Base-by-base conservation (phyloP, 2,888 invertebrate species). In the Meiosimyza decipiens region DNA sequence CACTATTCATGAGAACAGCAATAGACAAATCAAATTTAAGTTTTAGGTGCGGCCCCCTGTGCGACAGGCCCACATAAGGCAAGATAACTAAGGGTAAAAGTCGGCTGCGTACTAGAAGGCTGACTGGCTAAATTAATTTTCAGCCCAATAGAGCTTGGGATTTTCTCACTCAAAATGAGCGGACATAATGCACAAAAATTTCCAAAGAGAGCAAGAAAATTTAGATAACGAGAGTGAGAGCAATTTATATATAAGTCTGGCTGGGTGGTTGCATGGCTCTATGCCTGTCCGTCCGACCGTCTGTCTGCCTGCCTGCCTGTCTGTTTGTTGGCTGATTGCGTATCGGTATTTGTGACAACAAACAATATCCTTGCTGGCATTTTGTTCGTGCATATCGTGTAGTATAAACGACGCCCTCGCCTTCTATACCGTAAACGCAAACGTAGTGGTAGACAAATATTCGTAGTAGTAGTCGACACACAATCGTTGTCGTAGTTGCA, bases 351-450 rank as follows among this genome's bases (percentile, higher is more conserved):
- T 63, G 70, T 54, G 13, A 59, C 50, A 52, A 49, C 62, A 54
- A 47, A 63, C 70, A 22, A 62, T 47, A 55, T 62, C 63, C 62
- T 70, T 40, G 70, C 70, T 69, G 62, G 62, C 70, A 70, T 63
- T 70, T 70, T 52, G 52, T 22, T 70, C 63, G 70, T 70, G 70
- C 54, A 70, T 70, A 70, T 18, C 70, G 70, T 54, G 47, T 63
- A 47, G 62, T 70, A 22, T 54, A 47, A 40, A 40, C 40, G 40
- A 40, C 54, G 70, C 28, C 33, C 15, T 70, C 70, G 63, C 28
- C 63, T 33, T 47, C 62, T 55, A 47, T 60, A 63, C 67, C 71
- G 67, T 52, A 51, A 9, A 40, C 40, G 40, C 9, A 40, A 33
- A 28, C 60, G 15, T 18, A 22, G 60, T 22, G n/a, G 11, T 60